Conservation (phyloP, 2,888 invertebrate species). For the Pantelozetes paolii region DNA sequence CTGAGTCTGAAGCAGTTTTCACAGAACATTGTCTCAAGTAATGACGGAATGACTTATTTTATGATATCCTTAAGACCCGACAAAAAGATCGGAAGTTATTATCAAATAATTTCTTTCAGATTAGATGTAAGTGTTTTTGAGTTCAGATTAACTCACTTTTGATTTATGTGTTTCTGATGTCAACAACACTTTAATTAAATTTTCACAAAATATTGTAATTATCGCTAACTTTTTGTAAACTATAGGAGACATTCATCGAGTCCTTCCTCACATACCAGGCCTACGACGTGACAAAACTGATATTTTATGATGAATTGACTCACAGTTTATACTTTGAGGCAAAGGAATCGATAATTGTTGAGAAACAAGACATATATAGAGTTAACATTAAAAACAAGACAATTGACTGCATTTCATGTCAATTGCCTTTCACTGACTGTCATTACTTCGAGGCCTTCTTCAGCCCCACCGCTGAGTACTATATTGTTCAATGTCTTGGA, state of each 20-base stretch:
- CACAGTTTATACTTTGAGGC: constrained; percentile 42
- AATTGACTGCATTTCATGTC: constrained; percentile 39
- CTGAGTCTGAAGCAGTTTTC: constrained; percentile 34
- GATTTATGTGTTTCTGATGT: neutral
- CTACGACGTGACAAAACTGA: constrained; percentile 45
- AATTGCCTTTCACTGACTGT: constrained; percentile 1
- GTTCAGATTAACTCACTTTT: neutral
- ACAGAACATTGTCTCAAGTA: neutral
- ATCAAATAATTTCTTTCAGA: constrained; percentile 35
- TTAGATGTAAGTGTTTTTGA: constrained; percentile 16
- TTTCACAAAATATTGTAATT: neutral
- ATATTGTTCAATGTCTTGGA: constrained; percentile 82
- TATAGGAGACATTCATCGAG: constrained; percentile 14
- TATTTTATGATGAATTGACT: constrained; percentile 43
- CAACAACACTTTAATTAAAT: neutral
- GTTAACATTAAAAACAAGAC: neutral
- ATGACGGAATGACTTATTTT: constrained; percentile 24
- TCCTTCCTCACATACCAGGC: constrained; percentile 44
- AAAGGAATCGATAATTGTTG: constrained; percentile 6
- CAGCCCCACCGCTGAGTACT: constrained; percentile 63
- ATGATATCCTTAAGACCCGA: constrained; percentile 38
- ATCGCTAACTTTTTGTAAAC: too few relatives aligned
- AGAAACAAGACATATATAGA: constrained; percentile 21
- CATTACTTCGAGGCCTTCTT: constrained; percentile 33
- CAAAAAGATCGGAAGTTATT: constrained; percentile 19